phyloP scores from a whole-genome alignment of 2,113 vertebrate species.

The Pavo muticus region DNA sequence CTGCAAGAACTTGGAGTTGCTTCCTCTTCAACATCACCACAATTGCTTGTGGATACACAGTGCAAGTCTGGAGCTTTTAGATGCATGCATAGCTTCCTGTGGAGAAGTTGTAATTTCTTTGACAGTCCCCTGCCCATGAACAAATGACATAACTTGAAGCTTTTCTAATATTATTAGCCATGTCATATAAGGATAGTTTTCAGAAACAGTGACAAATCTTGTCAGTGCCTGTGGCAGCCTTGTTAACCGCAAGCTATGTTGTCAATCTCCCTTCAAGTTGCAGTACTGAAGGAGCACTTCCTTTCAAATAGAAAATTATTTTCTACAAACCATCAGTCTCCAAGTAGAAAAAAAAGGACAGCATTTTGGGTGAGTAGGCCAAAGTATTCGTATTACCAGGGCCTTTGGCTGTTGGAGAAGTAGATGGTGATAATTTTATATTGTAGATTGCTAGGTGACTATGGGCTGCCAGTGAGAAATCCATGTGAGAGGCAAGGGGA shows the following conservation, averaged over 20 bases:
- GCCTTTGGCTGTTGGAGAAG: background rate
- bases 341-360: background rate
- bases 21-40: background rate
- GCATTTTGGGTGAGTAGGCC: background rate
- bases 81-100: fast-evolving
- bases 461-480: background rate
- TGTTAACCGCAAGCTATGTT: background rate
- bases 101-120: background rate
- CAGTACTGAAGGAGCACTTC: background rate
- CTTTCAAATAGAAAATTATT: background rate
- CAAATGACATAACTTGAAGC: background rate
- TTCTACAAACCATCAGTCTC: background rate
- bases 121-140: background rate
- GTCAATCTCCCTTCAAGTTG: background rate
- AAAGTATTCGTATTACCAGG: background rate
- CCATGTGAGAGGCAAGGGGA: background rate
- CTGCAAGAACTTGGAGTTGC: background rate
- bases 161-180: background rate
- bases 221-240: background rate
- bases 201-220: background rate
- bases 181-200: background rate
- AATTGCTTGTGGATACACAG: background rate
- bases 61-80: background rate
- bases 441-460: background rate
- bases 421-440: background rate